A percentile compares a stretch with the other conserved stretches of the same genome.
phyloP scores from a whole-genome alignment of 2,113 vertebrate genomes.

The Opisthocomus hoazin region DNA sequence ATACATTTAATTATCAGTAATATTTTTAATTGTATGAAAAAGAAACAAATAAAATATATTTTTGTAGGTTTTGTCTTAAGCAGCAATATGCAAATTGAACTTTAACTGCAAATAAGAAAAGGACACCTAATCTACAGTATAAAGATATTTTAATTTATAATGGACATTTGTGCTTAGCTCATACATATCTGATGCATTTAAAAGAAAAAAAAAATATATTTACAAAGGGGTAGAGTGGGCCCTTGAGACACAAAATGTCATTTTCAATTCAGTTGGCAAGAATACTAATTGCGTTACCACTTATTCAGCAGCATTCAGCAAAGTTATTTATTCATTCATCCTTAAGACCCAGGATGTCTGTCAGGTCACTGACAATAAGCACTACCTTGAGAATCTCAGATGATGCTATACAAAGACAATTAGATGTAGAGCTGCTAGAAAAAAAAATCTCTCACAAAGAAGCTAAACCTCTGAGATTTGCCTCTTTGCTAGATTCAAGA shows the following conservation, averaged over 20 bases:
- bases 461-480: conserved; percentile 53
- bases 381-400: conserved; percentile 65
- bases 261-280: conserved; percentile 72
- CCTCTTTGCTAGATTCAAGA: conserved; percentile 4
- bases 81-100: conserved; percentile 10
- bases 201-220: conserved; percentile 24
- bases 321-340: conserved; percentile 76
- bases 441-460: conserved; percentile 30
- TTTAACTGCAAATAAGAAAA: conserved; percentile 22
- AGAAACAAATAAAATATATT: neutral
- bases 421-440: conserved; percentile 30
- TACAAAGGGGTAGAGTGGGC: conserved; percentile 46
- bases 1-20: neutral
- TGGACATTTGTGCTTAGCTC: conserved; percentile 59
- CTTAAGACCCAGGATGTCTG: conserved; percentile 65
- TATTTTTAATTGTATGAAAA: neutral
- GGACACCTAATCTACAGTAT: conserved; percentile 34
- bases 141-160: conserved; percentile 62
- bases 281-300: conserved; percentile 77
- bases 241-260: conserved; percentile 63
- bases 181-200: conserved; percentile 35
- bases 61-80: neutral
- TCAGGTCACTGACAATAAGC: conserved; percentile 71
- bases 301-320: conserved; percentile 71
- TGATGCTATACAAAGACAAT: conserved; percentile 58